A percentile compares a stretch with the other conserved stretches of the same genome.
phyloP scores from a whole-genome alignment of 2,113 vertebrate species.

The Harpagus bidentatus region DNA sequence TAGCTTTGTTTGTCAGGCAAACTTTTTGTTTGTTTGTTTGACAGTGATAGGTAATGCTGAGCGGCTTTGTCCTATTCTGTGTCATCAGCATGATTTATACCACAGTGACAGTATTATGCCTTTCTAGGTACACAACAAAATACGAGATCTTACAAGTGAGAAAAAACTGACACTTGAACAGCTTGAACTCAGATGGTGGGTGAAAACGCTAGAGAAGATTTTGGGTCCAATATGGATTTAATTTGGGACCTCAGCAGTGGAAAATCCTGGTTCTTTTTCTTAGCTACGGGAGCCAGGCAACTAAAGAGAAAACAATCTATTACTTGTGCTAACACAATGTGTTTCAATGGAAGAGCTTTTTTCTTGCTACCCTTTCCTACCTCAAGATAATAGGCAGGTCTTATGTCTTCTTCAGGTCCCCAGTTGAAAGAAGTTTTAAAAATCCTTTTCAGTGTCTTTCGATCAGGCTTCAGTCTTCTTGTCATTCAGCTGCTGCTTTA shows the following conservation, averaged over 20 bases:
- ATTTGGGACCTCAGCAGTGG: background rate
- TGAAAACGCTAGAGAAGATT: constrained; percentile 2
- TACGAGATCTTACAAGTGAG: background rate
- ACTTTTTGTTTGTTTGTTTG: background rate
- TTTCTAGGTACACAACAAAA: background rate
- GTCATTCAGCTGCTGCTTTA: background rate
- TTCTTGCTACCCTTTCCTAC: background rate
- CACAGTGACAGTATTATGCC: background rate
- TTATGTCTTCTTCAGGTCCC: background rate
- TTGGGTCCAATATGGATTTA: background rate
- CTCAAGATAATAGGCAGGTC: background rate
- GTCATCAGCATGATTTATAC: background rate
- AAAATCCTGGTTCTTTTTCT: background rate
- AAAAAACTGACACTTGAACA: background rate
- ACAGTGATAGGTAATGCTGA: background rate
- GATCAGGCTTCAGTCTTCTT: background rate
- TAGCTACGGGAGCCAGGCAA: background rate
- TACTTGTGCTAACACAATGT: background rate
- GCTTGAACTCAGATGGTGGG: background rate
- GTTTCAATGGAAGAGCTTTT: background rate
- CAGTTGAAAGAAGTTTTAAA: background rate
- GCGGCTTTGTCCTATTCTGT: background rate
- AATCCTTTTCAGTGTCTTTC: background rate
- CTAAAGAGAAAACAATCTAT: constrained; percentile 9
- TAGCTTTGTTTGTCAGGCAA: background rate